A percentile compares a stretch with the other conserved stretches of the same genome.
These are phyloP conservation scores for Linepithema humile DNA, from an alignment of 1,140 invertebrate species.

Conservation along the genomic window DNA sequence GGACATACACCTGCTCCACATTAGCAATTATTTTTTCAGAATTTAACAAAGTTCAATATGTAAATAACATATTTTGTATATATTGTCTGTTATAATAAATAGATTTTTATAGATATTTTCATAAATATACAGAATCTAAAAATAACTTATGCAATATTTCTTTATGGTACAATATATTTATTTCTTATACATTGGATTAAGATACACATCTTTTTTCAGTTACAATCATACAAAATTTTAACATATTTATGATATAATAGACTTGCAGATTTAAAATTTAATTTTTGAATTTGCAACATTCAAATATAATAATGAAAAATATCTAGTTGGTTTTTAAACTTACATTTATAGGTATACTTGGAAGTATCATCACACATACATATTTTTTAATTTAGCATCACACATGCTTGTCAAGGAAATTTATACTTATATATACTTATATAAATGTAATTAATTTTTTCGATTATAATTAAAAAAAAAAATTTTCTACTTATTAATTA, in stretches of 20 bases:
- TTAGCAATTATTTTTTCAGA: slow-evolving; percentile 81
- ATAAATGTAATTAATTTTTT: too few species aligned
- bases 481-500: slow-evolving; percentile 51
- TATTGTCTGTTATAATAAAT: slow-evolving; percentile 47
- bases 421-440: slow-evolving; percentile 76
- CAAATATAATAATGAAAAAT: slow-evolving; percentile 67
- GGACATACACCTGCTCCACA: slow-evolving; percentile 97
- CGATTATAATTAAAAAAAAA: slow-evolving; percentile 61
- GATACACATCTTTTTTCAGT: slow-evolving; percentile 77
- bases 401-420: slow-evolving; percentile 76
- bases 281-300: slow-evolving; percentile 70
- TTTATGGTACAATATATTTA: slow-evolving; percentile 81
- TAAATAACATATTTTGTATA: slow-evolving; percentile 54
- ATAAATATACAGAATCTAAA: slow-evolving; percentile 41
- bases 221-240: slow-evolving; percentile 81
- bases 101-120: slow-evolving; percentile 27
- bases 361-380: slow-evolving; percentile 71
- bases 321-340: slow-evolving; percentile 51
- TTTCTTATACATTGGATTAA: slow-evolving; percentile 79
- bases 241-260: slow-evolving; percentile 81
- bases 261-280: slow-evolving; percentile 77
- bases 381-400: slow-evolving; percentile 77
- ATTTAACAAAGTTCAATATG: neutral
- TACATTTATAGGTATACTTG: slow-evolving; percentile 54
- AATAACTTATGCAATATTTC: slow-evolving; percentile 62